These are phyloP conservation scores for Equus przewalskii DNA, from an alignment of 2,113 vertebrate genomes.

Conservation along the genomic window DNA sequence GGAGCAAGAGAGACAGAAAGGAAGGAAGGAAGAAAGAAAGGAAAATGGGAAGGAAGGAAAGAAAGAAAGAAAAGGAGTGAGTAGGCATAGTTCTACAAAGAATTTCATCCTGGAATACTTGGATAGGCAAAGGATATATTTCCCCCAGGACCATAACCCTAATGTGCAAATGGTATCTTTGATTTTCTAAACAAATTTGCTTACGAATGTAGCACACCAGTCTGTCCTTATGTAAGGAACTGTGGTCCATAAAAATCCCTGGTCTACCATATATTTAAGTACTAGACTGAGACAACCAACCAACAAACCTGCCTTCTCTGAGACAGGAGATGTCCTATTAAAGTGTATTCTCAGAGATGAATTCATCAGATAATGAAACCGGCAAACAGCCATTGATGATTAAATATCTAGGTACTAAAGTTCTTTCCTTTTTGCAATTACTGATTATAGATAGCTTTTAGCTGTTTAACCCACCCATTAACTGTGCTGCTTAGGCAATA, in stretches of 20 bases:
- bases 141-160: neutral
- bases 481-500: too few relatives aligned
- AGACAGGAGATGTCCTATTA: neutral
- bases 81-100: neutral
- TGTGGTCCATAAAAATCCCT: neutral
- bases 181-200: constrained; percentile 31
- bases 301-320: neutral
- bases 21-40: neutral
- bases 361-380: neutral
- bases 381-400: too few relatives aligned
- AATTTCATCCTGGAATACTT: neutral
- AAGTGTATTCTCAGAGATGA: neutral
- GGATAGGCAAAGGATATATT: neutral
- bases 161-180: neutral
- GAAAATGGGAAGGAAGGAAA: neutral
- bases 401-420: too few relatives aligned
- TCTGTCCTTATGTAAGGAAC: neutral
- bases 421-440: too few relatives aligned
- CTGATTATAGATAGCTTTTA: too few relatives aligned
- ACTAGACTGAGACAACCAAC: neutral
- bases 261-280: neutral
- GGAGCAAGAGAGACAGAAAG: too few relatives aligned
- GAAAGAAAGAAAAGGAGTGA: neutral
- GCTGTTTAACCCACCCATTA: too few relatives aligned
- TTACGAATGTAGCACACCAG: neutral